These are phyloP conservation scores for Sericinus montela DNA, from an alignment of 2,888 invertebrate genomes.

Conservation along the genomic window DNA sequence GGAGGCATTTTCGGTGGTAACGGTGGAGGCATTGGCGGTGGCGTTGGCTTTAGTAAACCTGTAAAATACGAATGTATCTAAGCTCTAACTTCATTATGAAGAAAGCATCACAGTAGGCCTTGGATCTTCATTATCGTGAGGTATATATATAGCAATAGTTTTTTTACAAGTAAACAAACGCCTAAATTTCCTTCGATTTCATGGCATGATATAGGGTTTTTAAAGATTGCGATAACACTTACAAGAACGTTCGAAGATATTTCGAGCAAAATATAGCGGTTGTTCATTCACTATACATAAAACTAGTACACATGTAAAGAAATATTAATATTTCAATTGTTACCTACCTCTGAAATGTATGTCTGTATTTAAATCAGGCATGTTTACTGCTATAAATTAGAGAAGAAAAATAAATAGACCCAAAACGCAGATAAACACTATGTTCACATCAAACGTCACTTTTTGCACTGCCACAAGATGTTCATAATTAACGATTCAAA, in stretches of 20 bases:
- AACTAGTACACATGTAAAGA: too few species aligned
- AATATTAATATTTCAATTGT: neutral
- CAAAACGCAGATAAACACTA: neutral
- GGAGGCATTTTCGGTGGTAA: conserved; percentile 84
- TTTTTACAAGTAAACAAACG: too few species aligned
- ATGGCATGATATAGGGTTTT: too few species aligned
- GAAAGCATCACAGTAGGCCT: too few species aligned
- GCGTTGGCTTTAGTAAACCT: conserved; percentile 71
- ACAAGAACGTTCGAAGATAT: too few species aligned
- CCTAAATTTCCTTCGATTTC: too few species aligned
- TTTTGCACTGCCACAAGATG: neutral
- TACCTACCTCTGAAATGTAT: conserved; percentile 14
- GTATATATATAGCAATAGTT: too few species aligned
- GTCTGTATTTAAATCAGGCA: conserved; percentile 15
- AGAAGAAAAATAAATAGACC: neutral
- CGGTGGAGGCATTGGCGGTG: conserved; percentile 85
- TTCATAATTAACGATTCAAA: neutral
- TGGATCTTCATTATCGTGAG: too few species aligned
- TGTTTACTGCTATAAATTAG: conserved; percentile 17
- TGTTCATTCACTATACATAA: too few species aligned
- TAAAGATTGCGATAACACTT: too few species aligned
- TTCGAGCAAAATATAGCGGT: too few species aligned
- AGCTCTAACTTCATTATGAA: neutral
- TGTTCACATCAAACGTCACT: neutral
- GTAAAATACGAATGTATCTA: conserved; percentile 5